phyloP scores from a whole-genome alignment of 2,113 vertebrate species.

The Panurus biarmicus region DNA sequence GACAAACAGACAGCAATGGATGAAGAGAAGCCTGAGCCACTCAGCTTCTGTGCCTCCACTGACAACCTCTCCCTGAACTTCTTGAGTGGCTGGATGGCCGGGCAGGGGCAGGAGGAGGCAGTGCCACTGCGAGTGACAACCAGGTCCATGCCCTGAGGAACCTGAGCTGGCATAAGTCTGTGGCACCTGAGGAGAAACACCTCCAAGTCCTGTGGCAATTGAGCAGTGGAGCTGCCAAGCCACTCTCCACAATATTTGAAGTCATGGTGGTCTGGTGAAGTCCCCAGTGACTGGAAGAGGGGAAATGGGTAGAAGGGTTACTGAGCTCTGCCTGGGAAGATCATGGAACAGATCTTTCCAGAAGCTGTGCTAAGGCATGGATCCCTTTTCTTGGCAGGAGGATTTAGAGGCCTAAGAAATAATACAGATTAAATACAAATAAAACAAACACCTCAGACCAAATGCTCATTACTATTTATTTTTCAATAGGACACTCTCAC shows the following conservation, averaged over 20 bases:
- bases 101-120: not conserved
- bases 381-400: not conserved
- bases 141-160: not conserved
- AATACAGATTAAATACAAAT: not conserved
- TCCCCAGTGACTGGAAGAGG: not conserved
- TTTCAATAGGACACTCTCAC: not conserved
- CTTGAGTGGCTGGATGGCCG: fast-evolving
- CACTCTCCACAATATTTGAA: fast-evolving
- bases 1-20: not conserved
- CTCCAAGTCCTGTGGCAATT: not conserved
- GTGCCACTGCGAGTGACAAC: not conserved
- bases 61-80: not conserved
- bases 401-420: not conserved
- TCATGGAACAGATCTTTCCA: not conserved
- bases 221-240: too few relatives aligned
- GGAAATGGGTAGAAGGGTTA: not conserved
- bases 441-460: not conserved
- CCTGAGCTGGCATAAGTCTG: fast-evolving
- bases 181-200: too few relatives aligned
- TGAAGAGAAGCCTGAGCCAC: not conserved
- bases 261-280: not conserved
- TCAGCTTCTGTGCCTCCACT: too few relatives aligned
- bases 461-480: not conserved
- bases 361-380: not conserved
- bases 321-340: too few relatives aligned